Evolutionary conservation across 1,140 invertebrate species (phyloP), one percentile per base, ranked within the genome.

Genomic region (Meteorus sp.): DNA sequence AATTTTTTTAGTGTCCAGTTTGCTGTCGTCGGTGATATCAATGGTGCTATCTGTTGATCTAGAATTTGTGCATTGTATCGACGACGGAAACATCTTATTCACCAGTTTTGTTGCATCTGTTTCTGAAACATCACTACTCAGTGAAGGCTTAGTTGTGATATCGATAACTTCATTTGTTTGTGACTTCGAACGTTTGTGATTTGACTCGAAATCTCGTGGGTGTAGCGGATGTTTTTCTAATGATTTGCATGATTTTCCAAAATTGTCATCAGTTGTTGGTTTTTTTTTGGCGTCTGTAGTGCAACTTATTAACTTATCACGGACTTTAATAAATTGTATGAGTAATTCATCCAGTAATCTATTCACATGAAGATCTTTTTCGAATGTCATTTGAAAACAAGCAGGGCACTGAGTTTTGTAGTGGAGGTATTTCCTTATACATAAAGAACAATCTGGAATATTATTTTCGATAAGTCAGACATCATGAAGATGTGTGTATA

Each of bases 391-490:
- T 56, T 76, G 68, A 56, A 78, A 83, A 69, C 84, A 85, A 11
- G 65, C 63, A 8, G 84, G 84, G 64, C 84, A 85, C 52, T 82
- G 75, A 0, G 75, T 77, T 68, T 82, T 83, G 39, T 81, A 83
- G 53, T 78, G 76, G 41, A 85, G 72, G 62, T 79, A 84, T 43
- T 80, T 82, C 58, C 84, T 72, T 29, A 85, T 85, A 52, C 84
- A 85, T 5, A 84, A 41, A 0, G 83, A 85, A 66, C 84, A 85
- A 74, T 82, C 84, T 85, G 65, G 27, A 47, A 48, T 31, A 51
- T 33, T 33, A 54, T 9, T 31, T 13, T 27, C 17, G 33, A 20
- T 45, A 6, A 31, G 50, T 27, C 37, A 31, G 3, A 45, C 5
- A 57, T 29, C 58, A 53, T 48, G 19, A 8, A 11, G 7, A 57